These are phyloP conservation scores for Oostethus manadensis DNA, from an alignment of 2,113 vertebrate species.

Conservation along the genomic window DNA sequence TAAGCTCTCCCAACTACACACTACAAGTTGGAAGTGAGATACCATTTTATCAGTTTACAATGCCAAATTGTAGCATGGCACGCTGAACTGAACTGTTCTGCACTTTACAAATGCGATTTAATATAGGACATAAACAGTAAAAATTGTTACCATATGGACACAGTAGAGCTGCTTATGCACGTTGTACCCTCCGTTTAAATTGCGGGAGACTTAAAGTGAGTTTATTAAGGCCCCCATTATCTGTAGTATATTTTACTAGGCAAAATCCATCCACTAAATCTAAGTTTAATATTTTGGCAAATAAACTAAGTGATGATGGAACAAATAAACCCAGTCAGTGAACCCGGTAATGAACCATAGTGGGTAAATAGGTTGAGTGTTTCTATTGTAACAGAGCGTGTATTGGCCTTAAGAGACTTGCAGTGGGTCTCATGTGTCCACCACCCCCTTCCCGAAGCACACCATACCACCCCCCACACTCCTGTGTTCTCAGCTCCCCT, in stretches of 20 bases:
- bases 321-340: constrained; percentile 29
- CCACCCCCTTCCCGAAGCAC: neutral
- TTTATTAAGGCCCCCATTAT: constrained; percentile 5
- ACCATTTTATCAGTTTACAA: neutral
- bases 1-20: neutral
- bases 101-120: no score
- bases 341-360: constrained; percentile 45
- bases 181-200: no score
- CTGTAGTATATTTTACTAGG: no score
- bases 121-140: no score
- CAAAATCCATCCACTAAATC: no score
- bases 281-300: constrained; percentile 3
- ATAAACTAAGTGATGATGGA: constrained; percentile 22
- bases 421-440: constrained; percentile 45
- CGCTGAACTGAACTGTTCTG: neutral
- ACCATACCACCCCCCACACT: neutral
- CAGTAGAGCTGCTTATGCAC: no score
- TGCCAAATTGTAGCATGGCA: neutral
- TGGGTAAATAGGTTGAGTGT: constrained; percentile 45
- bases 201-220: no score
- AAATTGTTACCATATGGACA: no score
- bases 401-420: constrained; percentile 44
- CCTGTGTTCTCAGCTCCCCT: constrained; percentile 21
- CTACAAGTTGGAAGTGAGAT: neutral
- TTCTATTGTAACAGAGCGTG: constrained; percentile 51